Percentiles rank a stretch among this genome's conserved stretches.
Conservation (phyloP, 1,140 invertebrate genomes). For the Zaprionus kolodkinae region DNA sequence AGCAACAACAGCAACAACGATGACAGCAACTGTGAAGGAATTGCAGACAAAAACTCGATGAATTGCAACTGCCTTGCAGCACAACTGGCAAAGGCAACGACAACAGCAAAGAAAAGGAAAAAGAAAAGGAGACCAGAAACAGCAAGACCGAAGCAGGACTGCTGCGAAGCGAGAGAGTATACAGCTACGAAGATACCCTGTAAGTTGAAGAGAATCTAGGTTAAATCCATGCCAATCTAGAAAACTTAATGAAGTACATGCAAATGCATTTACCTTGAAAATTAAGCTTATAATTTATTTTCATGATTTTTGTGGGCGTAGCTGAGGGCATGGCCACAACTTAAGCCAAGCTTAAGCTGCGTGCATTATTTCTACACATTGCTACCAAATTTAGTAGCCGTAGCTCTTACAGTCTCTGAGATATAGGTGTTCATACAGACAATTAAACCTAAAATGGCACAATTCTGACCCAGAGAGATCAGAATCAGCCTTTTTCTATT, state of each 20-base stretch:
- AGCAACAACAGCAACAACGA: constrained; percentile 22
- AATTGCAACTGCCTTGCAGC: constrained; percentile 42
- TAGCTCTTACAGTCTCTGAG: background rate
- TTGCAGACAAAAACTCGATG: constrained; percentile 45
- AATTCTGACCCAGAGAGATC: too few species aligned
- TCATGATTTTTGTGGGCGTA: too few species aligned
- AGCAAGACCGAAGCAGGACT: constrained; percentile 19
- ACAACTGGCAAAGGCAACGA: constrained; percentile 20
- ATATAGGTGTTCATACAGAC: background rate
- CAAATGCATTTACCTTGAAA: too few species aligned
- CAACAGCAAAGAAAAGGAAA: background rate
- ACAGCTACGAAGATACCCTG: background rate
- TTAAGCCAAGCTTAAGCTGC: background rate
- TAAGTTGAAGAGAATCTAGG: background rate
- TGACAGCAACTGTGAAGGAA: constrained; percentile 21
- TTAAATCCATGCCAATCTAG: too few species aligned
- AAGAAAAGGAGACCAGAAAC: constrained; percentile 24
- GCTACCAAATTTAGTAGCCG: background rate
- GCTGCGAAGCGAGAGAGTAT: background rate
- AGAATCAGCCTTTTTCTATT: background rate
- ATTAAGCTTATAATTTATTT: too few species aligned
- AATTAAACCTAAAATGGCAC: too few species aligned
- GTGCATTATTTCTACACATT: background rate
- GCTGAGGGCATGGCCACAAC: background rate
- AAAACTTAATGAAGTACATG: too few species aligned